Evolutionary conservation across 2,113 vertebrate species (phyloP).

Genomic region (Protomyctophum bolini): DNA sequence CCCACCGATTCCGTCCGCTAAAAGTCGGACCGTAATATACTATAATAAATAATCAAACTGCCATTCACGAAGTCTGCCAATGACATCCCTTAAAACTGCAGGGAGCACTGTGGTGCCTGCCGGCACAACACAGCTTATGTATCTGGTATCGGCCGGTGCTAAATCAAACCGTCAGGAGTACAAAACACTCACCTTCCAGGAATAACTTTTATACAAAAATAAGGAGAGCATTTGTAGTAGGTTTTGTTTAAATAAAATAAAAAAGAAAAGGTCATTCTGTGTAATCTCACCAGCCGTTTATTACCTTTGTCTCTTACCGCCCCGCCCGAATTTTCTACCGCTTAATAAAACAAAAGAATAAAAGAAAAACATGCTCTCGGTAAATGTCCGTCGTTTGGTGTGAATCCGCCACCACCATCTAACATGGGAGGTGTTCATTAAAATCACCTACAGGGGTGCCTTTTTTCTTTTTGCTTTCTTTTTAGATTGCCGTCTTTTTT

Average conservation of each 20-base stretch:
- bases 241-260: slow-evolving; percentile 37
- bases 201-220: slow-evolving; percentile 55
- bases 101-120: slow-evolving; percentile 57
- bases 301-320: slow-evolving; percentile 29
- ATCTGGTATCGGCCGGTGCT: slow-evolving; percentile 31
- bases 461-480: slow-evolving; percentile 49
- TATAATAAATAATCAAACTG: too few species aligned
- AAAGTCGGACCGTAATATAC: too few species aligned
- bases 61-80: too few species aligned
- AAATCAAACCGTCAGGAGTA: slow-evolving; percentile 59
- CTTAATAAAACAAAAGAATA: slow-evolving; percentile 22
- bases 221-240: slow-evolving; percentile 26
- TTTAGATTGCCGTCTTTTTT: slow-evolving; percentile 59
- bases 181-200: slow-evolving; percentile 30
- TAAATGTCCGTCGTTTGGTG: slow-evolving; percentile 58
- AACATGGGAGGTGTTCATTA: slow-evolving; percentile 48
- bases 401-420: slow-evolving; percentile 46
- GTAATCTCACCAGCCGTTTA: slow-evolving; percentile 42
- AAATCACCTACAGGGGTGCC: slow-evolving; percentile 71
- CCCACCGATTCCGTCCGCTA: too few species aligned
- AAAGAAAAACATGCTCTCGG: slow-evolving; percentile 33
- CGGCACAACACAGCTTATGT: slow-evolving; percentile 49
- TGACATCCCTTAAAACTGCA: slow-evolving; percentile 37
- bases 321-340: slow-evolving; percentile 48
- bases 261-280: slow-evolving; percentile 33